Evolutionary conservation across 2,113 vertebrate genomes (phyloP).

Genomic region (Gracilinanus agilis): DNA sequence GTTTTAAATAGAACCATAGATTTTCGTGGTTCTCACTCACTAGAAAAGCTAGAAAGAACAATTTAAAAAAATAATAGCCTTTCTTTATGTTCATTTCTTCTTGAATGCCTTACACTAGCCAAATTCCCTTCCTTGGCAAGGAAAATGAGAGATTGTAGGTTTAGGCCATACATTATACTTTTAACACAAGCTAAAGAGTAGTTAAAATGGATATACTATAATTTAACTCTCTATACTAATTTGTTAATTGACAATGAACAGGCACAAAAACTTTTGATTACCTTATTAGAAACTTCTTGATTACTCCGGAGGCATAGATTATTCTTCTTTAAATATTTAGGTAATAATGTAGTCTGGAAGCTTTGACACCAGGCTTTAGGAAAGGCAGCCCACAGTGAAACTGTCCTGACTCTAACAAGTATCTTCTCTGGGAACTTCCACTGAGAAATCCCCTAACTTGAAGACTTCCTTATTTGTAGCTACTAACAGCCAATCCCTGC

Average conservation of each 20-base stretch:
- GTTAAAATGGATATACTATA: slow-evolving; percentile 15
- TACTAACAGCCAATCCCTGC: slow-evolving; percentile 73
- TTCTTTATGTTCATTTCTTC: slow-evolving; percentile 40
- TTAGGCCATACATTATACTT: slow-evolving; percentile 38
- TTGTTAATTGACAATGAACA: slow-evolving; percentile 33
- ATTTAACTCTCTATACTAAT: slow-evolving; percentile 28
- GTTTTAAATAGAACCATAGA: slow-evolving; percentile 34
- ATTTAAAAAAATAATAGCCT: slow-evolving; percentile 27
- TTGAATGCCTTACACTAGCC: slow-evolving; percentile 29
- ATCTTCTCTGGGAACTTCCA: slow-evolving; percentile 87
- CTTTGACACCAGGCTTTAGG: slow-evolving; percentile 66
- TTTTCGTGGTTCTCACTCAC: background rate
- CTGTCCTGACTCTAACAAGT: slow-evolving; percentile 75
- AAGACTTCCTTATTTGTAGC: slow-evolving; percentile 86
- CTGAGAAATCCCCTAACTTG: slow-evolving; percentile 84
- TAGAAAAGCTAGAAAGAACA: slow-evolving; percentile 35
- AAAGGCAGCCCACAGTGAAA: slow-evolving; percentile 49
- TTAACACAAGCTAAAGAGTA: background rate
- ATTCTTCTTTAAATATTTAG: slow-evolving; percentile 61
- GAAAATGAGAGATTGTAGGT: slow-evolving; percentile 41
- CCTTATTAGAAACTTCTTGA: slow-evolving; percentile 66
- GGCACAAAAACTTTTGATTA: slow-evolving; percentile 69
- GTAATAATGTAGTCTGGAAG: slow-evolving; percentile 54
- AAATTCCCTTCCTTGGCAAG: slow-evolving; percentile 38
- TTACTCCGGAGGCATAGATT: slow-evolving; percentile 61